Evolutionary conservation across 2,888 invertebrate genomes (phyloP), one percentile per base, ranked within the genome.

Genomic region (Drosophila ustulata): DNA sequence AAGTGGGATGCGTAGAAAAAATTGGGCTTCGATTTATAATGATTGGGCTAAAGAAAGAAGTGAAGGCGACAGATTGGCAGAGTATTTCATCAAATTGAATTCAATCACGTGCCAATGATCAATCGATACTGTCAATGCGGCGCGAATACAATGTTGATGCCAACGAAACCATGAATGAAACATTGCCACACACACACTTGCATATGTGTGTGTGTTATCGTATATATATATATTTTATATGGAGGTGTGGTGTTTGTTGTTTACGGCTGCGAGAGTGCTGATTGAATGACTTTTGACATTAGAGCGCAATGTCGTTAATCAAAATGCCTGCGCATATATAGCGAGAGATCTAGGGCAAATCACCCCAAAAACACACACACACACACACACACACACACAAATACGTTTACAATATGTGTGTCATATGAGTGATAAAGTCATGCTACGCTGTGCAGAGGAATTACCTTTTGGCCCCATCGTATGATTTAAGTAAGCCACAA

Each of bases 31-130:
- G 59, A 71, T 72, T 71, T 72, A 62, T 66, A 71, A 59, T 65
- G 59, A 41, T 47, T 49, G 25, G n/a, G 46, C 18, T 49, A 30
- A 26, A 55, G 32, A 11, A 37, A n/a, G 2, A 55, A 64, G 58
- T 64, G 56, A 59, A 59, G 50, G 47, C 81, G 89, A 78, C 89
- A 89, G 69, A 88, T 84, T 88, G 84, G 58, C 65, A 78, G 86
- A 82, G 83, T 82, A 73, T 88, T 89, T 71, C 83, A 85, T 83
- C 89, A 88, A 89, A 83, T 83, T 89, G 88, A 83, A 89, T 89
- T 83, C 82, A 84, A 84, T 88, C 89, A 83, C 89, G 89, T 83
- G 83, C 82, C 89, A 83, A 88, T 83, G 83, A 83, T 89, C 89
- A 88, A 84, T 84, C 82, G 86, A 82, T 84, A 76, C 80, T 89